Evolutionary conservation across 2,113 vertebrate genomes (phyloP).

Genomic region (Hippoglossus stenolepis): DNA sequence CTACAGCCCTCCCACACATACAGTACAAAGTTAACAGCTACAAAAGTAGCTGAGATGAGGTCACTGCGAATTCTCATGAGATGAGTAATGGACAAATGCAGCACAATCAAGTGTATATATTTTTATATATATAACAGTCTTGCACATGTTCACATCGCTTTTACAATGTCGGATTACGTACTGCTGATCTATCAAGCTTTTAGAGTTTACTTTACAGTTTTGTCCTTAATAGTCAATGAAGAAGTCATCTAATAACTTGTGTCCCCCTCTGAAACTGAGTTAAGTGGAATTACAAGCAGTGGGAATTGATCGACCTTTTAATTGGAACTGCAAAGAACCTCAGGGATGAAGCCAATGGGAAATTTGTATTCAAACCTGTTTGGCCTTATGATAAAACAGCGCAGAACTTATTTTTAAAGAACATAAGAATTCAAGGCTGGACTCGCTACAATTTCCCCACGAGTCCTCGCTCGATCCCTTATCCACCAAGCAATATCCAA

Average conservation of each 20-base stretch:
- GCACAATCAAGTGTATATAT: slow-evolving; percentile 15
- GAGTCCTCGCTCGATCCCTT: slow-evolving; percentile 4
- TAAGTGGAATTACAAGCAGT: slow-evolving; percentile 14
- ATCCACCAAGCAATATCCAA: slow-evolving; percentile 18
- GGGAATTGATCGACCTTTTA: slow-evolving; percentile 30
- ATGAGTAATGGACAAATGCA: slow-evolving; percentile 49
- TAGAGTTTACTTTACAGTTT: not conserved
- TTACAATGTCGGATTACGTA: slow-evolving; percentile 21
- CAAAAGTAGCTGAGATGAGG: slow-evolving; percentile 40
- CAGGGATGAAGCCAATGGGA: slow-evolving; percentile 13
- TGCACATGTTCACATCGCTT: not conserved
- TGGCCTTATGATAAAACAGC: slow-evolving; percentile 6
- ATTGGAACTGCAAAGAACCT: slow-evolving; percentile 12
- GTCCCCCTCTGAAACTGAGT: slow-evolving; percentile 4
- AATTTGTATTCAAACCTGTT: slow-evolving; percentile 36
- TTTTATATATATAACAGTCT: slow-evolving; percentile 8
- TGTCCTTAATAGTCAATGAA: slow-evolving; percentile 6
- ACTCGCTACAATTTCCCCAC: not conserved
- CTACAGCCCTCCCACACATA: slow-evolving; percentile 51
- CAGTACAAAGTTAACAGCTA: slow-evolving; percentile 42
- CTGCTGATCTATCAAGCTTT: slow-evolving; percentile 15
- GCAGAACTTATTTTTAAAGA: slow-evolving; percentile 13
- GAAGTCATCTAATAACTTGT: not conserved
- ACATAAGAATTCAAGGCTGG: not conserved
- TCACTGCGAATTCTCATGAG: slow-evolving; percentile 44